Conservation (phyloP, 2,888 invertebrate genomes). For the Atethmia centrago region DNA sequence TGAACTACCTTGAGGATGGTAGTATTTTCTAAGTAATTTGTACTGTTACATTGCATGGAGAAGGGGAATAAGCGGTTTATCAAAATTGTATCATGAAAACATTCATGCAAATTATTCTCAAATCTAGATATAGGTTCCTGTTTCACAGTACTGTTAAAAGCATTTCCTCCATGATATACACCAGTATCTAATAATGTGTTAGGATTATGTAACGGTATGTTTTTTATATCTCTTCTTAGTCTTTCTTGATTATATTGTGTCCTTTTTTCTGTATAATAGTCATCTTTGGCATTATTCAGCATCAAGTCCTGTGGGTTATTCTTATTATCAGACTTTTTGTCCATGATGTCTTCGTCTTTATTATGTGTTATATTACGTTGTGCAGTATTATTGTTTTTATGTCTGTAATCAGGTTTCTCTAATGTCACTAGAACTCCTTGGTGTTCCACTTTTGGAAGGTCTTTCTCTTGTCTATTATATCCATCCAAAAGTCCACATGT, state of each 20-base stretch:
- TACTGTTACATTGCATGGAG: constrained; percentile 92
- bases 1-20: constrained; percentile 92
- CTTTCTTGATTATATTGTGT: constrained; percentile 56
- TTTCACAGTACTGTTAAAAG: constrained; percentile 89
- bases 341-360: constrained; percentile 15
- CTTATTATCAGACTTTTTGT: background rate
- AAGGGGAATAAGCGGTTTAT: constrained; percentile 93
- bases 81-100: constrained; percentile 94
- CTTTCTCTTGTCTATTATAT: constrained; percentile 91
- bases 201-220: constrained; percentile 82
- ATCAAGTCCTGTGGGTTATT: constrained; percentile 19
- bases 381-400: constrained; percentile 42
- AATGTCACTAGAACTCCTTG: constrained; percentile 89
- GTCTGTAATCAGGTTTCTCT: constrained; percentile 77
- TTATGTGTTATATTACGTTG: constrained; percentile 2
- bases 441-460: constrained; percentile 90
- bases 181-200: constrained; percentile 93
- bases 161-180: constrained; percentile 94
- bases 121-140: constrained; percentile 95
- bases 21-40: constrained; percentile 92
- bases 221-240: constrained; percentile 79
- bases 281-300: constrained; percentile 29
- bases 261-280: constrained; percentile 28
- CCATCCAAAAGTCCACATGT: constrained; percentile 95
- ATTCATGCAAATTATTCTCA: constrained; percentile 93